Percentiles rank a stretch among this genome's conserved stretches.
Evolutionary conservation across 2,113 vertebrate species (phyloP).

Genomic region (Azemiops feae): DNA sequence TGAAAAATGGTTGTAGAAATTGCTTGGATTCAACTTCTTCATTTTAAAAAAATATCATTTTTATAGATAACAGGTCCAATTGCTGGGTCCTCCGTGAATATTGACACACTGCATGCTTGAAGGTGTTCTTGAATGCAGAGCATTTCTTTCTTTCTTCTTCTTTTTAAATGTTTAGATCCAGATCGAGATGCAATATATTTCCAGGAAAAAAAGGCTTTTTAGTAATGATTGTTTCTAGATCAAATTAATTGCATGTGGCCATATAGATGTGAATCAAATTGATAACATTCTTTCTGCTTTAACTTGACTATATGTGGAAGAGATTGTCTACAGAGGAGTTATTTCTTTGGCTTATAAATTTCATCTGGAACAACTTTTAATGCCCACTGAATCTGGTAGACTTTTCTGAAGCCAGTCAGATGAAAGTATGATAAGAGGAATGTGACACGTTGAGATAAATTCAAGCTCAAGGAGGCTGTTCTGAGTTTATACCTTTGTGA

Average conservation of each 20-base stretch:
- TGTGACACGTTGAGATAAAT: not conserved
- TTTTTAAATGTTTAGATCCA: not conserved
- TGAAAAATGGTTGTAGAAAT: not conserved
- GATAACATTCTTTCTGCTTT: rapidly evolving
- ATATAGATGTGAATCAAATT: rapidly evolving
- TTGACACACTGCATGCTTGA: not conserved
- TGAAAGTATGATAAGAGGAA: not conserved
- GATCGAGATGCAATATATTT: not conserved
- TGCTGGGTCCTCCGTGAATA: not conserved
- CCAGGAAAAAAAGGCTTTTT: not conserved
- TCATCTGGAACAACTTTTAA: not conserved
- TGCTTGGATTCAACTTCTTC: not conserved
- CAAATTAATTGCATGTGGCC: not conserved
- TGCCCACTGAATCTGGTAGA: not conserved
- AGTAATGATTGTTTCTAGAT: not conserved
- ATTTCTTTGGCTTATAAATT: rapidly evolving
- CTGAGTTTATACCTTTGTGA: not conserved
- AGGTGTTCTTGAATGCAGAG: not conserved
- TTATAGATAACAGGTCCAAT: not conserved
- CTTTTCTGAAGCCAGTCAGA: no score
- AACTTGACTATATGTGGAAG: not conserved
- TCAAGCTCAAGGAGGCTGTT: not conserved
- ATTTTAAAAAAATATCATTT: not conserved
- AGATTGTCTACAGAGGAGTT: not conserved
- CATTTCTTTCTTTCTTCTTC: not conserved